Evolutionary conservation across 2,797 vertebrate genomes (phyloP), one percentile per base, ranked within the genome.

Genomic region (Hypotaenidia okinawae): DNA sequence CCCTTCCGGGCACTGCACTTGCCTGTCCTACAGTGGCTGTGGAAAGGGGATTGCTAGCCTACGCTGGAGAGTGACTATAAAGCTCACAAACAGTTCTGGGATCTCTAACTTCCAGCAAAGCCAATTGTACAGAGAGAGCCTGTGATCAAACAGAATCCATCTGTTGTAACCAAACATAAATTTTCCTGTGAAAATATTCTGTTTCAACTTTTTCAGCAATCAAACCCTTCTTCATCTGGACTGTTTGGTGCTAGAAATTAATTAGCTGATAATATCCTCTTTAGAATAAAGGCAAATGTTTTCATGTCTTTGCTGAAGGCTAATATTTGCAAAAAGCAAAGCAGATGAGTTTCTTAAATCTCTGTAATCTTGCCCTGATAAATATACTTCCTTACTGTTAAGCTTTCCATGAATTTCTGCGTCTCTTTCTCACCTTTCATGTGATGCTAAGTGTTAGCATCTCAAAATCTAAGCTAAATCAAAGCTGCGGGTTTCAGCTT

Each of bases 271-370:
- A 77, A 77, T 82, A 73, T 33, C 55, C 51, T 84, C 66, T 91
- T 94, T 76, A 90, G 35, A 73, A 68, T 83, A 83, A 92, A 93
- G 89, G 81, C 62, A 91, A 93, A 83, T 86, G 76, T 78, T 96
- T 95, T 92, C 64, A 19, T 76, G 69, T 91, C 58, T 92, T 94
- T 89, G 72, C 84, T 94, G 63, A 96, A 87, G 92, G 92, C 83
- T 92, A 91, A 61, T 94, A 89, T 90, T 95, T 94, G 59, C 55
- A 64, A 90, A 78, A 87, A 89, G 39, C 54, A 63, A 39, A 80
- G 35, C 45, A 67, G 84, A 37, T 13, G 67, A 80, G 28, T 87
- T 90, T 33, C 70, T 89, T 92, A 84, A 87, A 61, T 84, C 73
- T 90, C 63, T 77, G 64, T 74, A 43, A 74, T 91, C 74, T 93